Evolutionary conservation across 1,140 invertebrate species (phyloP), one percentile per base, ranked within the genome.

Genomic region (Atta texana): DNA sequence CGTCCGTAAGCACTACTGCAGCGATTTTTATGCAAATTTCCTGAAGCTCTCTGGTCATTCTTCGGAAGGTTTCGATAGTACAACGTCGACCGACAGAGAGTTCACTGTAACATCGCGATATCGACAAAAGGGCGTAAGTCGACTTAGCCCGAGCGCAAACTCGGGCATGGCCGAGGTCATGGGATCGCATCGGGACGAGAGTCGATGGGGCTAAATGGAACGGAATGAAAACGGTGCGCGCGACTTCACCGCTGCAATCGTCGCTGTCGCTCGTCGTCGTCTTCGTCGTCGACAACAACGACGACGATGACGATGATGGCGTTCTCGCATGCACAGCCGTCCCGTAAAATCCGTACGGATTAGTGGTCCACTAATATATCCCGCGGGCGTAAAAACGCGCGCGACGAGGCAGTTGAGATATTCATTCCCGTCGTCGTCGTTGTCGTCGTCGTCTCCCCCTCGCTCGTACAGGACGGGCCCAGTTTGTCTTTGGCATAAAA

Each of bases 291-390:
- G 55, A 34, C 71, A 76, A 7, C 76, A 24, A 49, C 88, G 53
- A 82, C 87, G 69, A 66, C 76, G 66, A 55, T 49, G 82, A 24
- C 69, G 24, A 6, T n/a, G 63, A 21, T 53, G 84, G 24, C 64
- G 31, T 63, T 82, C 59, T 91, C 74, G 90, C 85, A 77, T 91
- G 89, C 91, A 92, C 91, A 91, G 89, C 81, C 90, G 89, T 51
- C 53, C 90, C 91, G 92, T 93, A 94, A 94, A 94, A 94, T 94
- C 94, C 93, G 69, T 88, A 86, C 89, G 93, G 94, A 93, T 95
- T 95, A 95, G 91, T 91, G 89, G 77, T 87, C 85, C 90, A 94
- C 92, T 95, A 94, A 95, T 94, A 95, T 94, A 95, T 94, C 92
- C 91, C 89, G 88, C 88, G 87, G 75, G 91, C 74, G 91, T 93